Percentiles rank a stretch among this genome's conserved stretches.
phyloP scores from a whole-genome alignment of 2,797 vertebrate genomes.

The Thaleichthys pacificus region DNA sequence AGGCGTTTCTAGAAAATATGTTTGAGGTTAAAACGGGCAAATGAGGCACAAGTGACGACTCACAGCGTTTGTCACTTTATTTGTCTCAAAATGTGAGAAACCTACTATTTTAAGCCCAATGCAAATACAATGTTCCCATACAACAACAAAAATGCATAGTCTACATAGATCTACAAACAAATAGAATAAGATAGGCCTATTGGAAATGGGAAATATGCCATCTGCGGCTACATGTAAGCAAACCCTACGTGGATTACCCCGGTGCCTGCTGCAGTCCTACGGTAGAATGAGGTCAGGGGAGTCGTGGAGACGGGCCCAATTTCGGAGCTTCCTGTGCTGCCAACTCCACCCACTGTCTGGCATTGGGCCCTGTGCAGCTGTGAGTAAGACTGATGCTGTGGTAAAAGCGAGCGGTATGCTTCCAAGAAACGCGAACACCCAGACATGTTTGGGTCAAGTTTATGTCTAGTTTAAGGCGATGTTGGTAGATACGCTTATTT shows the following conservation, averaged over 20 bases:
- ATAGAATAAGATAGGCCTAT: no score
- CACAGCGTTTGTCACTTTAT: no score
- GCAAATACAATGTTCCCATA: no score
- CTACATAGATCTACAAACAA: no score
- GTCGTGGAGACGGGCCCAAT: slow-evolving; percentile 49
- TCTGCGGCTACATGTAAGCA: background rate
- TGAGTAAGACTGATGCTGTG: slow-evolving; percentile 48
- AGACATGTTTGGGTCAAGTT: background rate
- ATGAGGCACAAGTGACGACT: no score
- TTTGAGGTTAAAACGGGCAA: background rate
- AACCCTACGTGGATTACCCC: background rate
- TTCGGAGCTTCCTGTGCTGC: slow-evolving; percentile 65
- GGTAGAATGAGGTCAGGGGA: slow-evolving; percentile 28
- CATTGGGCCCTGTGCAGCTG: slow-evolving; percentile 65
- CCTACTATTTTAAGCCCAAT: no score
- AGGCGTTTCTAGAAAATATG: slow-evolving; percentile 4
- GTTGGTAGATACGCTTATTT: no score
- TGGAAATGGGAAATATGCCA: no score
- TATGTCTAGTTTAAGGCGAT: no score
- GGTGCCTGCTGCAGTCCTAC: background rate
- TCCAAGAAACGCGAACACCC: background rate
- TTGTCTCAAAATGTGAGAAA: no score
- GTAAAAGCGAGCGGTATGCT: slow-evolving; percentile 24
- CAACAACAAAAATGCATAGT: no score
- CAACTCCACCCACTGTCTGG: slow-evolving; percentile 70